These are phyloP conservation scores for Mionectes macconnelli DNA, from an alignment of 2,113 vertebrate genomes.

Conservation along the genomic window DNA sequence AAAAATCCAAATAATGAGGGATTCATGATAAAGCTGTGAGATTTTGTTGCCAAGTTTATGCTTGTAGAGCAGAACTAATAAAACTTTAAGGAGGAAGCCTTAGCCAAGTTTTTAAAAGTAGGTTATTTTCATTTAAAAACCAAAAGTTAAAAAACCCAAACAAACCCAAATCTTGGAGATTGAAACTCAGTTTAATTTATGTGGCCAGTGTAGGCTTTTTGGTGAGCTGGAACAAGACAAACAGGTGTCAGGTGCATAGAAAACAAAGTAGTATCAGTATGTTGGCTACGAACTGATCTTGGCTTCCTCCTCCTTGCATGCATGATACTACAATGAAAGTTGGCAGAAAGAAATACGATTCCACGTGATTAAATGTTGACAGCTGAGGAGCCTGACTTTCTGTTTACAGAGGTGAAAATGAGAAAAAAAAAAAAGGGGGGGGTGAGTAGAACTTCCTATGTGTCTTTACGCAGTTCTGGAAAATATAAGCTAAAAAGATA, in stretches of 20 bases:
- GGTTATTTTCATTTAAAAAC: conserved; percentile 20
- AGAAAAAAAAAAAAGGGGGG: not conserved
- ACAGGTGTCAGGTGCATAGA: conserved; percentile 2
- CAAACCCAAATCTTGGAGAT: not conserved
- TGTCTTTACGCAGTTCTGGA: not conserved
- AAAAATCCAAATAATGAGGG: conserved; percentile 13
- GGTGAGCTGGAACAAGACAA: not conserved
- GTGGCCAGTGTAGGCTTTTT: not conserved
- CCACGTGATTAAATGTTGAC: not conserved
- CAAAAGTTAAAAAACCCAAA: not conserved
- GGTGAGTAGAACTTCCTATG: not conserved
- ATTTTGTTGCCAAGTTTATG: conserved; percentile 26
- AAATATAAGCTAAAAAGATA: not conserved
- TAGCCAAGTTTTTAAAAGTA: conserved; percentile 30
- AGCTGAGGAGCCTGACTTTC: not conserved
- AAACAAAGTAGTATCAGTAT: not conserved
- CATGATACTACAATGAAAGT: not conserved
- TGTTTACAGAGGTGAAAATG: not conserved
- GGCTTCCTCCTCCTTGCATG: conserved; percentile 3
- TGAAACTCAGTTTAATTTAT: not conserved
- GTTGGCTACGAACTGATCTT: not conserved
- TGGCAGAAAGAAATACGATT: not conserved
- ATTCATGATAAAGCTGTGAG: conserved; percentile 1
- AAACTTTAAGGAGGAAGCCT: conserved; percentile 31
- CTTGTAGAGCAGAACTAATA: conserved; percentile 31